Conservation (phyloP, 2,888 invertebrate species). For the Melanophora roralis region DNA sequence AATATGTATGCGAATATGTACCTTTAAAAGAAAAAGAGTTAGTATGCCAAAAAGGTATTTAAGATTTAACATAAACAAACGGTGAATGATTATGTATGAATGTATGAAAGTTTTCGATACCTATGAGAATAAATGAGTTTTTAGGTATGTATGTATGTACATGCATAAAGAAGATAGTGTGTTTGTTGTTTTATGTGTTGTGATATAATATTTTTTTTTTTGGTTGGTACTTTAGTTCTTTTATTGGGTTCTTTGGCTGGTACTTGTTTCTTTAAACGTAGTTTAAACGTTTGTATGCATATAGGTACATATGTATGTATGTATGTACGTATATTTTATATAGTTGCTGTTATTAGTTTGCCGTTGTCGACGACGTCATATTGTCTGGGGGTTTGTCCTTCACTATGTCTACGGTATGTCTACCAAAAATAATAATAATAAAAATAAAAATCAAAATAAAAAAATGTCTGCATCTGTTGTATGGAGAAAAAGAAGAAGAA, state of each 20-base stretch:
- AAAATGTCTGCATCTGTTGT: constrained; percentile 46
- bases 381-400: constrained; percentile 59
- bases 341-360: constrained; percentile 38
- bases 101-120: no score
- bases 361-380: constrained; percentile 49
- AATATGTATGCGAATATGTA: no score
- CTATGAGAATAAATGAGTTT: neutral
- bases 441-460: constrained; percentile 27
- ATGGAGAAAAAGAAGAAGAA: constrained; percentile 16
- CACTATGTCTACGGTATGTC: constrained; percentile 58
- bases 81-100: no score
- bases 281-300: no score
- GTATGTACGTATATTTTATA: neutral
- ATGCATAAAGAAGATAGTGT: no score
- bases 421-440: constrained; percentile 48
- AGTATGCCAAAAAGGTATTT: neutral
- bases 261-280: no score
- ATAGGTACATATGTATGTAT: neutral
- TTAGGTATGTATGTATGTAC: no score
- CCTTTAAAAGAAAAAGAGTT: no score
- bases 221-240: no score
- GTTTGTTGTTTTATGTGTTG: neutral
- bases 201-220: no score
- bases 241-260: no score
- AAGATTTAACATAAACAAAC: neutral